Base-by-base conservation (phyloP, 1,140 invertebrate genomes). In the Hormaphis cornu region DNA sequence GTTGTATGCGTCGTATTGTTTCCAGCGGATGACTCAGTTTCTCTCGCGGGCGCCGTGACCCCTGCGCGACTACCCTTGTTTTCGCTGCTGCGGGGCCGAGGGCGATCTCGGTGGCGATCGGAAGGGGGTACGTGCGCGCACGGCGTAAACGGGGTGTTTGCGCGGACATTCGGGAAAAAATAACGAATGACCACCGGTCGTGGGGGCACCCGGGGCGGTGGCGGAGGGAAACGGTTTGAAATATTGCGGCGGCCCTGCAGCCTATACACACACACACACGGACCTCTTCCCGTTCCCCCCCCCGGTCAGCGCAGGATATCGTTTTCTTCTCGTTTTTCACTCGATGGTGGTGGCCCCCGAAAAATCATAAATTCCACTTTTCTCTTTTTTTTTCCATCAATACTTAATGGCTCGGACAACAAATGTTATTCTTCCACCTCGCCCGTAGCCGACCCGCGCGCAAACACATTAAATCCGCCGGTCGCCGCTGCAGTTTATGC, bases 361-460 rank as follows among this genome's bases (percentile, higher is more conserved):
- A 66, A 66, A 66, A 66, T 66, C 61, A 66, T 66, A 66, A 66
- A 66, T 66, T 66, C 61, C 61, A 35, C 61, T 50, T 44, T 63
- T 63, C 20, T 20, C 14, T 50, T 33, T 35, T 66, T 66, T 66
- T 66, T 66, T 66, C 61, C 61, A 66, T 66, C 61, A 66, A 66
- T 66, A 66, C 61, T 66, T 66, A 66, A 66, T 66, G 61, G 61
- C 61, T 66, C 61, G 61, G 61, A 66, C 61, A 66, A 66, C 61
- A 66, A 66, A 66, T 66, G 61, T 66, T 66, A 66, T 66, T 66
- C 44, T 30, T 37, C 54, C 53, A 0, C 59, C 61, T n/a, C n/a
- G n/a, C n/a, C n/a, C n/a, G n/a, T n/a, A n/a, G 14, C 30, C 50
- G 61, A 42, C 42, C 44, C 28, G 24, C 12, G 44, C 61, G 20